phyloP scores from a whole-genome alignment of 2,113 vertebrate genomes.

The Sturnira hondurensis region DNA sequence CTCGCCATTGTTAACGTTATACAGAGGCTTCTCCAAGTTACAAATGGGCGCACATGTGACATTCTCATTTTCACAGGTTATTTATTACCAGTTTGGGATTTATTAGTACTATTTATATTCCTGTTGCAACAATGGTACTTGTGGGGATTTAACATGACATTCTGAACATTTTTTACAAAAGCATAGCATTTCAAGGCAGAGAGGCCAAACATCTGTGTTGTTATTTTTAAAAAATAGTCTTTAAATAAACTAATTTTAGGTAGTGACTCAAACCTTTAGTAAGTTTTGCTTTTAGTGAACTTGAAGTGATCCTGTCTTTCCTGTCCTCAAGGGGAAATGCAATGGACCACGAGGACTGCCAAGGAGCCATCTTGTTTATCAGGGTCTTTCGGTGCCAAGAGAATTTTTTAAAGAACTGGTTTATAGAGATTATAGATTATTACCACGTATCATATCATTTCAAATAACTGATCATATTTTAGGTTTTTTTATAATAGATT shows the following conservation, averaged over 20 bases:
- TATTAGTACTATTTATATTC: constrained; percentile 60
- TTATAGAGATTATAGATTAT: constrained; percentile 27
- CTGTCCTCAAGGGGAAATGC: constrained; percentile 47
- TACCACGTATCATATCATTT: constrained; percentile 21
- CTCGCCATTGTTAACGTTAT: neutral
- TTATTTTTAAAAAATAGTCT: constrained; percentile 55
- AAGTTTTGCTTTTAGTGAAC: constrained; percentile 50
- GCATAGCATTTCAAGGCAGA: constrained; percentile 62
- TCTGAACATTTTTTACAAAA: constrained; percentile 79
- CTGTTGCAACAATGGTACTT: constrained; percentile 70
- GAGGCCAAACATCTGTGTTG: constrained; percentile 76
- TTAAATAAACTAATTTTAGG: constrained; percentile 66
- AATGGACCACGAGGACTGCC: constrained; percentile 48
- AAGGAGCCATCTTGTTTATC: constrained; percentile 52
- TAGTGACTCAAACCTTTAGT: constrained; percentile 51
- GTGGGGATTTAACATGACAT: constrained; percentile 79
- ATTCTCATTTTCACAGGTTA: constrained; percentile 75
- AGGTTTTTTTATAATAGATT: neutral
- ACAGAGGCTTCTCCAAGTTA: neutral
- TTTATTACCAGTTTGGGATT: constrained; percentile 57
- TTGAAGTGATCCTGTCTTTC: constrained; percentile 44
- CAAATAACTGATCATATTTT: constrained; percentile 40
- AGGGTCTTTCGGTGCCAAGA: constrained; percentile 35
- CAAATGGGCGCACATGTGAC: constrained; percentile 67
- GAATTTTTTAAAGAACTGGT: constrained; percentile 32